These are phyloP conservation scores for Drosophila setosimentum DNA, from an alignment of 2,888 invertebrate species.

Conservation along the genomic window DNA sequence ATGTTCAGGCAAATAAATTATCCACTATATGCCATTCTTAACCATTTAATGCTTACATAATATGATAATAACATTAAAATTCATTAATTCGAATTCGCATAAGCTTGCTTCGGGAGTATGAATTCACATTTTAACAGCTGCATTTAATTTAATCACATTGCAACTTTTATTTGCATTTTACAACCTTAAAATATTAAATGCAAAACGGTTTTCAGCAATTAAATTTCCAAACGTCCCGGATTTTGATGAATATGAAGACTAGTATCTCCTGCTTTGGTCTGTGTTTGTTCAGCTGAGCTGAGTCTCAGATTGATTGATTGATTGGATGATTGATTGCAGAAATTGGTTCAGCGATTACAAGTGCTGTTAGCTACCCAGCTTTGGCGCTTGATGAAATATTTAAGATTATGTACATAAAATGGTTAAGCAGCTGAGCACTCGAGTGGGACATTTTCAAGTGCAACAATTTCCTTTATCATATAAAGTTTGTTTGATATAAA, in stretches of 20 bases:
- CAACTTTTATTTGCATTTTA: background rate
- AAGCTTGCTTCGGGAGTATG: background rate
- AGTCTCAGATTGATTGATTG: slow-evolving; percentile 29
- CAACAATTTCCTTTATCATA: slow-evolving; percentile 2
- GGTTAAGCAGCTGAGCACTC: slow-evolving; percentile 12
- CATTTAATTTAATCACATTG: background rate
- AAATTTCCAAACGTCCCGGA: slow-evolving; percentile 10
- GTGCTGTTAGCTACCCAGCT: background rate
- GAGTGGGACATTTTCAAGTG: slow-evolving; percentile 6
- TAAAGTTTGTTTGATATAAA: slow-evolving; percentile 15
- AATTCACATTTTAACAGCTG: background rate
- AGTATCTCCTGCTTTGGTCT: background rate
- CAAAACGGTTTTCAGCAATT: slow-evolving; percentile 1
- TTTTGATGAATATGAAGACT: background rate
- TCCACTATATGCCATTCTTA: background rate
- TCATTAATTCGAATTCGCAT: too few species aligned
- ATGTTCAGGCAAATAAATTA: background rate
- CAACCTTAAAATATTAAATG: background rate
- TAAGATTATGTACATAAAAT: slow-evolving; percentile 18
- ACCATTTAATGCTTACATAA: background rate
- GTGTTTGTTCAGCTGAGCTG: slow-evolving; percentile 17
- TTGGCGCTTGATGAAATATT: slow-evolving; percentile 23
- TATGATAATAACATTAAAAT: background rate
- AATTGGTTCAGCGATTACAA: background rate
- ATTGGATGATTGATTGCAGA: slow-evolving; percentile 34